These are phyloP conservation scores for Matsumurasca onukii DNA, from an alignment of 1,140 invertebrate species.

Conservation along the genomic window DNA sequence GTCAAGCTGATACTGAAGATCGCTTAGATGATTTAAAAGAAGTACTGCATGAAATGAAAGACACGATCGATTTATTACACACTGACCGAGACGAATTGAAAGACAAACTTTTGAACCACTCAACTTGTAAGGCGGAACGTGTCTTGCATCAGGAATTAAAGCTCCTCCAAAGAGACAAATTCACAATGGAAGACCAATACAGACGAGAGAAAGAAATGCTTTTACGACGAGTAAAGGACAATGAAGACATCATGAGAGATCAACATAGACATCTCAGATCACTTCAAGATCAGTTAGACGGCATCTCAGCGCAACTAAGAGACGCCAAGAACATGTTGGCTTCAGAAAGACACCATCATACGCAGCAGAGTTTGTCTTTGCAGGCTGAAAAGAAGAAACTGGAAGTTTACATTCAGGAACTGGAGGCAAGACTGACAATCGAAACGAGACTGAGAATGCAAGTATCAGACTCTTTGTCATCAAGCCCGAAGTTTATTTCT, in stretches of 20 bases:
- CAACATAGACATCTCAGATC: conserved; percentile 10
- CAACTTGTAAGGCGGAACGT: neutral
- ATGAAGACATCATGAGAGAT: conserved; percentile 7
- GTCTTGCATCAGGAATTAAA: conserved; percentile 9
- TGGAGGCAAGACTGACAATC: neutral
- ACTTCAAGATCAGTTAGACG: neutral
- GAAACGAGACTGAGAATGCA: neutral
- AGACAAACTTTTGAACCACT: conserved; percentile 8
- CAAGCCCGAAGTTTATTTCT: too few species aligned
- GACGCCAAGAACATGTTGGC: neutral
- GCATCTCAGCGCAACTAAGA: neutral
- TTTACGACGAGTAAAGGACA: neutral
- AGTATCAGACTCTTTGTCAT: neutral
- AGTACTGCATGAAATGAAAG: conserved; percentile 3
- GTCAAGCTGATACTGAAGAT: conserved; percentile 4
- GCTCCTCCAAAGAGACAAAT: conserved; percentile 7
- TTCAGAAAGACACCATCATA: neutral
- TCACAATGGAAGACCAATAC: conserved; percentile 4
- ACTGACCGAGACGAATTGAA: neutral
- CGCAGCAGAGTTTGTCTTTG: neutral
- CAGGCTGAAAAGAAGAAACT: conserved; percentile 7
- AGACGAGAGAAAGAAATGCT: conserved; percentile 12
- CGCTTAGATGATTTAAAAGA: neutral
- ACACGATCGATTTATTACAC: neutral
- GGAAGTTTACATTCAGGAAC: neutral